phyloP scores from a whole-genome alignment of 92 coral and sea anemone genomes.

The Blastomussa wellsi region DNA sequence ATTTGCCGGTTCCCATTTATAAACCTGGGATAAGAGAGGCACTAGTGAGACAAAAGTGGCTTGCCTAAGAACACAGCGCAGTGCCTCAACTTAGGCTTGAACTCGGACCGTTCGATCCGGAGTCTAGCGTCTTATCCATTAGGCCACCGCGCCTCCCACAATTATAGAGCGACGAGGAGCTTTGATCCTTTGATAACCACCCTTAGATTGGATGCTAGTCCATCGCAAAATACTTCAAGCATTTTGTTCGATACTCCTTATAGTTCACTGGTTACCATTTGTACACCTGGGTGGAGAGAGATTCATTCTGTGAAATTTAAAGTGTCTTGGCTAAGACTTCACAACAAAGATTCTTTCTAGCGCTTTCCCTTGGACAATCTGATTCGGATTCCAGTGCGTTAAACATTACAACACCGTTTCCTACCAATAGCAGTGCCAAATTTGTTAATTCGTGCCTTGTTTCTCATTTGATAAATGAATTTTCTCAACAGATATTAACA shows the following conservation, averaged over 20 bases:
- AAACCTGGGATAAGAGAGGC: too few species aligned
- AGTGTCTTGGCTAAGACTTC: background rate
- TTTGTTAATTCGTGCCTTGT: background rate
- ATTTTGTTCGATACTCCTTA: background rate
- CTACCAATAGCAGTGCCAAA: background rate
- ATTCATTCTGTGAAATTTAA: too few species aligned
- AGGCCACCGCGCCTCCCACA: too few species aligned
- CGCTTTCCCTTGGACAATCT: background rate
- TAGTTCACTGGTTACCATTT: background rate
- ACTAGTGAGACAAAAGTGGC: too few species aligned
- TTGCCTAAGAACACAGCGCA: too few species aligned
- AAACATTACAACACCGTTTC: background rate
- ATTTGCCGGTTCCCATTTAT: too few species aligned
- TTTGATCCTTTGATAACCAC: too few species aligned
- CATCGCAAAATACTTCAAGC: background rate
- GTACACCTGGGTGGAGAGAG: background rate
- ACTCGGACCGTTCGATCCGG: too few species aligned
- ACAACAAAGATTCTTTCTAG: background rate
- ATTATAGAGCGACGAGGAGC: too few species aligned
- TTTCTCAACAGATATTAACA: constrained; percentile 64
- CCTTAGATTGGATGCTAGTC: background rate
- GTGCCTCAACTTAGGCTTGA: too few species aligned
- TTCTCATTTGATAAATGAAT: background rate
- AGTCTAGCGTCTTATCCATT: too few species aligned
- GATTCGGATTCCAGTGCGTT: background rate